phyloP scores from a whole-genome alignment of 2,888 invertebrate genomes.

The Epistrophe grossulariae region DNA sequence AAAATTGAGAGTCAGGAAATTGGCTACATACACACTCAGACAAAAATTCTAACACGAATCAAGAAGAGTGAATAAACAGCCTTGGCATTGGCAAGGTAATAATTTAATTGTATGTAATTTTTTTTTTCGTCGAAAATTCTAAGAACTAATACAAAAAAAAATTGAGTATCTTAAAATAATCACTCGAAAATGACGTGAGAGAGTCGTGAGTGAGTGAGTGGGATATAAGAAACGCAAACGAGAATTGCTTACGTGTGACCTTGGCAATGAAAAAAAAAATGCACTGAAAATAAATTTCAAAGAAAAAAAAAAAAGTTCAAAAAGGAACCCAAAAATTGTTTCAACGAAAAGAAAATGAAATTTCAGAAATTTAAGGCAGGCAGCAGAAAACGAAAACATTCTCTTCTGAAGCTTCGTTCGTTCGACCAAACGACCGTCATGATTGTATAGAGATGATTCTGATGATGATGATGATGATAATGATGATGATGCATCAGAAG shows the following conservation, averaged over 20 bases:
- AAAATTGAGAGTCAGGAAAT: constrained; percentile 73
- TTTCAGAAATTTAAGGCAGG: constrained; percentile 23
- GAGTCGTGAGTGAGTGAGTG: constrained; percentile 8
- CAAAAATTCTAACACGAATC: constrained; percentile 3
- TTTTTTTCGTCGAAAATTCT: neutral
- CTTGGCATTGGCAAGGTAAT: constrained; percentile 59
- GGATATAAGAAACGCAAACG: constrained; percentile 8
- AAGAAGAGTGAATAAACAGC: constrained; percentile 42
- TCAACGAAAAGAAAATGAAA: constrained; percentile 64
- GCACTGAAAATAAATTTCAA: constrained; percentile 62
- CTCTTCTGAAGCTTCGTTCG: constrained; percentile 15
- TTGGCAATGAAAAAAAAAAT: constrained; percentile 70
- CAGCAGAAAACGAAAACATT: neutral
- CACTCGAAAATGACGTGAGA: constrained; percentile 42
- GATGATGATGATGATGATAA: neutral
- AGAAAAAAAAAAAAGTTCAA: neutral
- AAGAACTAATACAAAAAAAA: neutral
- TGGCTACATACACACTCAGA: constrained; percentile 42
- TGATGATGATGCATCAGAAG: constrained; percentile 69
- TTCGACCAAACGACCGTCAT: neutral
- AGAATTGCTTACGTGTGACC: constrained; percentile 44
- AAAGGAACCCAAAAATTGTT: constrained; percentile 8
- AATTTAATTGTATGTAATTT: constrained; percentile 33
- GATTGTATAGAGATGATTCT: constrained; percentile 32
- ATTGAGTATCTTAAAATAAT: constrained; percentile 47